Evolutionary conservation across 2,797 vertebrate genomes (phyloP), one percentile per base, ranked within the genome.

Genomic region (Heterohyrax brucei): DNA sequence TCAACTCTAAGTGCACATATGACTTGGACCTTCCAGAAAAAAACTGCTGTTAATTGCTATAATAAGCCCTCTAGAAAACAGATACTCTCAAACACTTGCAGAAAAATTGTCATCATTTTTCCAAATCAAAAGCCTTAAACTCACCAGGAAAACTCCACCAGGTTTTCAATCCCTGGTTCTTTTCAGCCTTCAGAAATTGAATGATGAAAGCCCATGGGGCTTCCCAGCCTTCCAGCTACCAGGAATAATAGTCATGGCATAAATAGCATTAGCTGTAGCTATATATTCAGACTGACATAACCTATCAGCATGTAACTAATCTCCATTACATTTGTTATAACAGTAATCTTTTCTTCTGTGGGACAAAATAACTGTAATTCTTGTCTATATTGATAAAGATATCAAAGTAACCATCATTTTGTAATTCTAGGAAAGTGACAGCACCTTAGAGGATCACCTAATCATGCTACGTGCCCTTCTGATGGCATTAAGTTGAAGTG

Each of bases 291-390:
- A 53, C 50, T 77, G 50, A 53, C 70, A 53, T 91, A 87, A 46
- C 46, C 91, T 89, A 76, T 62, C 81, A 80, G 76, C 89, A 75
- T 92, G 95, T 89, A 64, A 77, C 53, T 93, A 91, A 92, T 94
- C 39, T 87, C 80, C 73, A 89, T 26, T 66, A 48, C 77, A 86
- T 92, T 92, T 95, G 68, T 85, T 85, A 95, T 87, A 94, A 62
- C n/a, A 86, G 95, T 82, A 79, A 98, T 93, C 50, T 95, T 78
- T 85, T 79, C 39, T 93, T 93, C 68, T 76, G 14, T 87, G 33
- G 73, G 13, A 1, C 9, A 94, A 97, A 97, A 96, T 95, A 72
- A 91, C 93, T 94, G 30, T 93, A 91, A 95, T 97, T 92, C 80
- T 91, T 26, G 62, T 46, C 8, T 87, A 26, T 83, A 64, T 77